A percentile compares a stretch with the other conserved stretches of the same genome.
Conservation (phyloP, 2,113 vertebrate genomes). For the Puntigrus tetrazona region DNA sequence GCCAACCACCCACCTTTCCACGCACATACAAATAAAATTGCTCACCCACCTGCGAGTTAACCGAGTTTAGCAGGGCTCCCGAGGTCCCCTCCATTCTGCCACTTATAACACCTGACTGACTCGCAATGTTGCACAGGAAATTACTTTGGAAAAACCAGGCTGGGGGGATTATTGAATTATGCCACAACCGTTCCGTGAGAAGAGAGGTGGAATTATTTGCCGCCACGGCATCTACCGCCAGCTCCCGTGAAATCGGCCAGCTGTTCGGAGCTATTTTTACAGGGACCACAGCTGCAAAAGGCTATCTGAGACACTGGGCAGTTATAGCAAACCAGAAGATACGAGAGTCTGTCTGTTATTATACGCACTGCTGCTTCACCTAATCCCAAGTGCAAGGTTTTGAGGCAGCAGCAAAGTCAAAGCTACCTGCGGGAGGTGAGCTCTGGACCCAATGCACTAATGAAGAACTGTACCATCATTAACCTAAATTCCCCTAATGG, state of each 20-base stretch:
- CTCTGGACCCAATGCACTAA: conserved; percentile 47
- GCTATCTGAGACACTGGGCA: not conserved
- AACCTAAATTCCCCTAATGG: conserved; percentile 63
- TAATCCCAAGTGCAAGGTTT: not conserved
- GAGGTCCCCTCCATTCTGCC: not conserved
- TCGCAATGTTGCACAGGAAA: conserved; percentile 38
- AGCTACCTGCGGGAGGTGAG: conserved; percentile 40
- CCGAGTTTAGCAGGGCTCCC: conserved; percentile 2
- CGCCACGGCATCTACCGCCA: conserved; percentile 44
- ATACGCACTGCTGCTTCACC: conserved; percentile 36
- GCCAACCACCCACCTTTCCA: conserved; percentile 15
- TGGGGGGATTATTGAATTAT: conserved; percentile 53
- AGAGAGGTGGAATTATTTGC: conserved; percentile 47
- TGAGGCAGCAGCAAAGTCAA: conserved; percentile 36
- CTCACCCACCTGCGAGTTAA: conserved; percentile 28
- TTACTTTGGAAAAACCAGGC: conserved; percentile 32
- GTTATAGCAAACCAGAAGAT: not conserved
- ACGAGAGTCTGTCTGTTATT: conserved; percentile 1
- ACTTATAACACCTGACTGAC: conserved; percentile 46
- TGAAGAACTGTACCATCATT: conserved; percentile 60
- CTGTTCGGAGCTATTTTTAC: conserved; percentile 58
- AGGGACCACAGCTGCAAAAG: conserved; percentile 53
- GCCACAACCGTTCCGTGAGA: conserved; percentile 36
- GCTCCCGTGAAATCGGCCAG: conserved; percentile 58
- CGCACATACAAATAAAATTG: conserved; percentile 17